Conservation (phyloP, 2,113 vertebrate genomes). For the Oenanthe oenanthe region DNA sequence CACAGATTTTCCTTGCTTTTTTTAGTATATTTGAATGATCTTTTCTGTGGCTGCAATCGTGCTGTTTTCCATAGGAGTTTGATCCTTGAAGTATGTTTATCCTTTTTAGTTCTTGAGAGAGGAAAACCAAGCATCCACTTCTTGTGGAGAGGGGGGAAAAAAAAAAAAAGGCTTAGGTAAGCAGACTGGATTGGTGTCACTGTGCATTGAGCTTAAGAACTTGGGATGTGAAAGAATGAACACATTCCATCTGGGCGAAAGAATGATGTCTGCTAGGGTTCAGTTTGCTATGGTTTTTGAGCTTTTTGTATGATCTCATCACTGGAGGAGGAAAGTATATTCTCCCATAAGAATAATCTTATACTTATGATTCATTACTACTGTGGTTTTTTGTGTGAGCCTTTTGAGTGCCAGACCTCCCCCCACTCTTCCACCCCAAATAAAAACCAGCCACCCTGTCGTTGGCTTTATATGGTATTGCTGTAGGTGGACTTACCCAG, state of each 20-base stretch:
- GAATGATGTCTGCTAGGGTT: constrained; percentile 29
- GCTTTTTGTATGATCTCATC: constrained; percentile 60
- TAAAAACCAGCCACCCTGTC: constrained; percentile 19
- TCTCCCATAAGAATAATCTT: constrained; percentile 61
- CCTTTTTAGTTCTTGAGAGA: not conserved
- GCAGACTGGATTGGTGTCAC: constrained; percentile 14
- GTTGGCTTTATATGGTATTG: constrained; percentile 55
- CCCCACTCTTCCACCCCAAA: constrained; percentile 41
- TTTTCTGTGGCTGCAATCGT: not conserved
- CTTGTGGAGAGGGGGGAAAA: not conserved
- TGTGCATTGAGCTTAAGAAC: not conserved
- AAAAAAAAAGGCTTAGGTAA: not conserved
- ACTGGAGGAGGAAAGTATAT: constrained; percentile 59
- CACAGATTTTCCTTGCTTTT: not conserved
- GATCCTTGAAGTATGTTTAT: not conserved
- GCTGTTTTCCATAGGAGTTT: not conserved
- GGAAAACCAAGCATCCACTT: not conserved
- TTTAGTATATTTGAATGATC: not conserved
- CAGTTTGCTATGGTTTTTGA: constrained; percentile 39
- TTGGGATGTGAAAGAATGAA: constrained; percentile 23
- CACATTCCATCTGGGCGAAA: not conserved
- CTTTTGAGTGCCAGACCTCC: constrained; percentile 59
- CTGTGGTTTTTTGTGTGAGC: constrained; percentile 38
- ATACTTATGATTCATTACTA: constrained; percentile 63
- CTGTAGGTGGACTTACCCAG: constrained; percentile 34